Conservation (phyloP, 1,140 invertebrate species). For the Melitaea cinxia region DNA sequence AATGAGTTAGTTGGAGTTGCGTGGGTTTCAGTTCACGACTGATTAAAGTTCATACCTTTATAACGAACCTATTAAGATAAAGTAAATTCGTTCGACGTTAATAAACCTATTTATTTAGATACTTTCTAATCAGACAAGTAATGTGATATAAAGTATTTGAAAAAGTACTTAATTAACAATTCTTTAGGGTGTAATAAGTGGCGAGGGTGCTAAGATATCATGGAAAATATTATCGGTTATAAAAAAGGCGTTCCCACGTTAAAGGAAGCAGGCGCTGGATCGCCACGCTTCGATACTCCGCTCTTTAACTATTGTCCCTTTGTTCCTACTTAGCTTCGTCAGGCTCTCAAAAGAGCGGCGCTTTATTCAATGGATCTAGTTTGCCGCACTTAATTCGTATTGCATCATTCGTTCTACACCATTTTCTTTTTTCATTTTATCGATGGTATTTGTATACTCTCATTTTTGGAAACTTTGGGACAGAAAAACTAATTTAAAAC, state of each 20-base stretch:
- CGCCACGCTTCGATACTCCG: slow-evolving; percentile 71
- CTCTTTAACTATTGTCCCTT: slow-evolving; percentile 72
- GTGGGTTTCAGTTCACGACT: slow-evolving; percentile 7
- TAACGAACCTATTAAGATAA: not conserved
- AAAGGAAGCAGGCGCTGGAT: slow-evolving; percentile 63
- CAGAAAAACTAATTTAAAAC: not conserved
- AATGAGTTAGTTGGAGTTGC: slow-evolving; percentile 15
- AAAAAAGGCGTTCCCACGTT: slow-evolving; percentile 73
- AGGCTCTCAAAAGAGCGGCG: slow-evolving; percentile 60
- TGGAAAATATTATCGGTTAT: slow-evolving; percentile 55
- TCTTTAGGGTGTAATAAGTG: slow-evolving; percentile 11
- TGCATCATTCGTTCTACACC: slow-evolving; percentile 63
- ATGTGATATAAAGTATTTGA: not conserved
- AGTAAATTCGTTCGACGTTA: not conserved
- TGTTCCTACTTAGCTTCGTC: slow-evolving; percentile 67
- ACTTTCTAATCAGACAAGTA: not conserved
- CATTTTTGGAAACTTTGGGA: not conserved
- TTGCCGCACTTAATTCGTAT: slow-evolving; percentile 67
- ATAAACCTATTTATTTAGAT: not conserved
- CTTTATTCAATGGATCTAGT: slow-evolving; percentile 64
- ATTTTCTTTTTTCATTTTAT: slow-evolving; percentile 42
- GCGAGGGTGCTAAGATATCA: slow-evolving; percentile 29
- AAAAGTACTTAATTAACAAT: slow-evolving; percentile 9
- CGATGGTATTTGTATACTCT: not conserved
- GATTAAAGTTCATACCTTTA: slow-evolving; percentile 3